Evolutionary conservation across 2,797 vertebrate genomes (phyloP).

Genomic region (Chelidonichthys spinosus): DNA sequence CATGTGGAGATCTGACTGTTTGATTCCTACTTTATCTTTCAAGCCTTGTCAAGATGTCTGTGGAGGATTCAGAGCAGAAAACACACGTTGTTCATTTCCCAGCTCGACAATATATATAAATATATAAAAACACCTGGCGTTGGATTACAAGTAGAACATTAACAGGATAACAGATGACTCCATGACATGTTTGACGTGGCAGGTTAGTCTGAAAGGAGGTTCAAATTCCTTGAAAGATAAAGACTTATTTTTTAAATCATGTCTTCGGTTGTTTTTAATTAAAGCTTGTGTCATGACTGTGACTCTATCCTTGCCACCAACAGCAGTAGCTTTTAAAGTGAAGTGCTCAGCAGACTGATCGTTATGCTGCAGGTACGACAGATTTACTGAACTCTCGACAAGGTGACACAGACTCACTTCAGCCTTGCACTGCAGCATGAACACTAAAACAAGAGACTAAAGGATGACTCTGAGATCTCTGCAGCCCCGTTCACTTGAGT

Average conservation of each 20-base stretch:
- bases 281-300: slow-evolving; percentile 14
- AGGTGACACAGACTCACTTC: slow-evolving; percentile 35
- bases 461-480: slow-evolving; percentile 31
- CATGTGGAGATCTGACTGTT: slow-evolving; percentile 52
- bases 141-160: slow-evolving; percentile 48
- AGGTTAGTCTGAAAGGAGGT: slow-evolving; percentile 17
- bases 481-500: slow-evolving; percentile 18
- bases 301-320: not conserved
- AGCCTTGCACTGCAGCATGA: slow-evolving; percentile 14
- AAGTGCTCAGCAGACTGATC: slow-evolving; percentile 6
- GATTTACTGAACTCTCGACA: slow-evolving; percentile 23
- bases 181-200: slow-evolving; percentile 30
- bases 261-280: slow-evolving; percentile 24
- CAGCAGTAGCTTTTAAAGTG: not conserved
- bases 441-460: slow-evolving; percentile 17
- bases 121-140: slow-evolving; percentile 30
- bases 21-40: slow-evolving; percentile 58
- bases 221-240: not conserved
- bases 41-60: slow-evolving; percentile 54
- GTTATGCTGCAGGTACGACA: slow-evolving; percentile 24
- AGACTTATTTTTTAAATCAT: not conserved
- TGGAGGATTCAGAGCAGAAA: slow-evolving; percentile 57
- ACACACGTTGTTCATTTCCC: slow-evolving; percentile 59
- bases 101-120: slow-evolving; percentile 36
- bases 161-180: slow-evolving; percentile 21